A percentile compares a stretch with the other conserved stretches of the same genome.
These are phyloP conservation scores for Zaprionus kolodkinae DNA, from an alignment of 1,140 invertebrate species.

Conservation along the genomic window DNA sequence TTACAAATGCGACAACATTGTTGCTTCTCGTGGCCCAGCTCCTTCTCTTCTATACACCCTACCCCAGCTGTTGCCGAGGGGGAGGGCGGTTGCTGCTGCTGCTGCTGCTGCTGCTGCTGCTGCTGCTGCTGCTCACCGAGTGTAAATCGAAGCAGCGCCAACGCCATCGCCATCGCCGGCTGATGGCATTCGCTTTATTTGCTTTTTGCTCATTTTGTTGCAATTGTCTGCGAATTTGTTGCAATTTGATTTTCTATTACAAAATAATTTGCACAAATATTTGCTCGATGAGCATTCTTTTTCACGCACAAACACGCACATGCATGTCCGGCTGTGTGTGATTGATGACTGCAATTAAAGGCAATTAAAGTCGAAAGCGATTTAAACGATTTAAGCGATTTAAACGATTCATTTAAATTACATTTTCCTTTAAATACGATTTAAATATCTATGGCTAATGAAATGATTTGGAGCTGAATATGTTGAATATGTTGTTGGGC, in stretches of 20 bases:
- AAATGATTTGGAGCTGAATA: background rate
- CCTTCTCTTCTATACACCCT: background rate
- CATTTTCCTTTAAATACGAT: background rate
- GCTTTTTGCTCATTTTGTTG: slow-evolving; percentile 64
- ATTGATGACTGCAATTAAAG: slow-evolving; percentile 18
- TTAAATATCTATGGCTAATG: background rate
- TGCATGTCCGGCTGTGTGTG: slow-evolving; percentile 1
- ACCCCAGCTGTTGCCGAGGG: slow-evolving; percentile 38
- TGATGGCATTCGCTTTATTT: slow-evolving; percentile 77
- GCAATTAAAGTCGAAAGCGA: background rate
- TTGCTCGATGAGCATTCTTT: background rate
- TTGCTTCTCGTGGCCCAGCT: slow-evolving; percentile 33
- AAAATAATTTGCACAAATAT: slow-evolving; percentile 73
- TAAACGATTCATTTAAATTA: background rate
- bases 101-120: background rate
- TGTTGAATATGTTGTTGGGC: background rate
- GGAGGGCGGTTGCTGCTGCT: no score
- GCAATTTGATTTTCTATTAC: slow-evolving; percentile 80
- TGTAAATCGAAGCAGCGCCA: slow-evolving; percentile 72
- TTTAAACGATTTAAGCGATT: background rate
- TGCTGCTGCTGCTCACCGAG: background rate
- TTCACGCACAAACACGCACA: slow-evolving; percentile 5
- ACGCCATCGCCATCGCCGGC: slow-evolving; percentile 36
- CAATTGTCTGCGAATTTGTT: slow-evolving; percentile 80
- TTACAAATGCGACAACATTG: slow-evolving; percentile 81